These are phyloP conservation scores for Leptodactylus fuscus DNA, from an alignment of 2,113 vertebrate species.

Conservation along the genomic window DNA sequence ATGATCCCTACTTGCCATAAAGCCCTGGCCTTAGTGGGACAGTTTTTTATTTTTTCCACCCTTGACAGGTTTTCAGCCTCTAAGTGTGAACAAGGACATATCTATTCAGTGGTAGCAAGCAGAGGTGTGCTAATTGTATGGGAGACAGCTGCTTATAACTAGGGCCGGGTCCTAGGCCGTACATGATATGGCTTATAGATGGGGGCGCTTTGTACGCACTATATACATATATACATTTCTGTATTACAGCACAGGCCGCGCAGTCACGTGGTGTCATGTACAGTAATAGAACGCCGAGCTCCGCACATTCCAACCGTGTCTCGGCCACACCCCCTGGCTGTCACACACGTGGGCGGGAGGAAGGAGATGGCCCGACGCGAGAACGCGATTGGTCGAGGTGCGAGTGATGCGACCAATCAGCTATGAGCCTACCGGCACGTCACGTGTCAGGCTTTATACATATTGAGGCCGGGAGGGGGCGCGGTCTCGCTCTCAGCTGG, in stretches of 20 bases:
- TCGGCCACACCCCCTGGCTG: background rate
- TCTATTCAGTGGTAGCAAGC: too few relatives aligned
- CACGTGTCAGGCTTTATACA: background rate
- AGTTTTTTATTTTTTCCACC: too few relatives aligned
- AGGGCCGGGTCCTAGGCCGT: too few relatives aligned
- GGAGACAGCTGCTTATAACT: too few relatives aligned
- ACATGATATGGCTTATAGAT: too few relatives aligned
- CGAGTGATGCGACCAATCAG: background rate
- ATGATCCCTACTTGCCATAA: too few relatives aligned
- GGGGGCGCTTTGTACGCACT: too few relatives aligned
- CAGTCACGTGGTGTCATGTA: background rate
- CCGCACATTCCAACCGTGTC: background rate
- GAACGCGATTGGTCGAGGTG: background rate
- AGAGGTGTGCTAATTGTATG: too few relatives aligned
- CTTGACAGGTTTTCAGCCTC: too few relatives aligned
- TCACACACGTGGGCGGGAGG: background rate
- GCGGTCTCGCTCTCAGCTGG: background rate
- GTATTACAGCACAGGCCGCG: background rate
- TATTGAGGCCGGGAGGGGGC: background rate
- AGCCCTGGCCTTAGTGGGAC: too few relatives aligned
- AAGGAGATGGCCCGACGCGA: constrained; percentile 8
- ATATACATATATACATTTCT: too few relatives aligned
- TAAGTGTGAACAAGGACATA: too few relatives aligned
- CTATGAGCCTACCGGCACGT: background rate
- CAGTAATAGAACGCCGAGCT: background rate